These are phyloP conservation scores for Drosophila tripunctata DNA, from an alignment of 2,888 invertebrate species.

Conservation along the genomic window DNA sequence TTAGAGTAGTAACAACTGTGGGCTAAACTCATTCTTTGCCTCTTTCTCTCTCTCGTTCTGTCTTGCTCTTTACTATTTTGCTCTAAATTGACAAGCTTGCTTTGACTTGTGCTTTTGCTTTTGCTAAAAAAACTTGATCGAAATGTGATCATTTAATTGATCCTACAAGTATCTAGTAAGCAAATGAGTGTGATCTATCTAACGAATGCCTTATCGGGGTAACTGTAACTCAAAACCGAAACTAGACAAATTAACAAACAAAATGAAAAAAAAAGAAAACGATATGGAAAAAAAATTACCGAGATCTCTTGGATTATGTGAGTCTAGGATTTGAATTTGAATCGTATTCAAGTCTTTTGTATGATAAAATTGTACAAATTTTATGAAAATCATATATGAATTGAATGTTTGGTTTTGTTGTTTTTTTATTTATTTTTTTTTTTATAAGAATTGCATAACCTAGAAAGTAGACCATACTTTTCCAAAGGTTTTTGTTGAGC, in stretches of 20 bases:
- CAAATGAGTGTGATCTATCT: slow-evolving; percentile 56
- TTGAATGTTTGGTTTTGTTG: slow-evolving; percentile 14
- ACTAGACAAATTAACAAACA: slow-evolving; percentile 12
- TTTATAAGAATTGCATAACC: background rate
- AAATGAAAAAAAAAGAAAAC: background rate
- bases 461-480: no score
- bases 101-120: slow-evolving; percentile 6
- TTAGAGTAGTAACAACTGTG: slow-evolving; percentile 19
- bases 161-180: slow-evolving; percentile 27
- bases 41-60: background rate
- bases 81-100: background rate
- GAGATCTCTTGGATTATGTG: background rate
- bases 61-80: background rate
- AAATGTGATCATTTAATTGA: no score
- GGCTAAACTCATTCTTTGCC: background rate
- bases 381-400: slow-evolving; percentile 49
- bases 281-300: background rate
- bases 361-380: slow-evolving; percentile 53
- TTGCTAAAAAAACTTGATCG: slow-evolving; percentile 15
- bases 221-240: slow-evolving; percentile 16
- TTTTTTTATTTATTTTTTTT: background rate
- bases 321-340: slow-evolving; percentile 25
- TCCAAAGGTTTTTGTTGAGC: no score
- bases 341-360: slow-evolving; percentile 38
- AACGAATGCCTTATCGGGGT: slow-evolving; percentile 56